Base-by-base conservation (phyloP, 2,888 invertebrate genomes). In the Drosophila nigritarsus region DNA sequence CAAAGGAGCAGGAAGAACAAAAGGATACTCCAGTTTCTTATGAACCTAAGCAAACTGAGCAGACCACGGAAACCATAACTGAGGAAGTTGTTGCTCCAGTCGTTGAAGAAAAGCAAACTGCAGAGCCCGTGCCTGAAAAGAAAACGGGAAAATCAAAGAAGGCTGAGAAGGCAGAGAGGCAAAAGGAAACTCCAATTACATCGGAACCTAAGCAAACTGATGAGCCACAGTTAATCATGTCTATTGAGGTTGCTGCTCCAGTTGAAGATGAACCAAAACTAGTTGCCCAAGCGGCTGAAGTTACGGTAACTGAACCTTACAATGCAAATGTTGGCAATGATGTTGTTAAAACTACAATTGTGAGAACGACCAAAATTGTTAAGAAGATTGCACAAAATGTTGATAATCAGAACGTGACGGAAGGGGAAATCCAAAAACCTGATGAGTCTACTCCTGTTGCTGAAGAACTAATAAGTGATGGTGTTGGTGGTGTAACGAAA, bases 351-450 rank as follows among this genome's bases (percentile, higher is more conserved):
- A 91, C 91, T 24, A 91, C 91, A 36, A 85, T 91, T 72, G 83
- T 87, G 8, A 86, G 92, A 53, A 92, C 92, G 5, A 91, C 91
- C 0, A 91, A 91, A 69, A 91, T 84, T 65, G 86, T 91, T 0
- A 92, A 91, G 64, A 91, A 92, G 62, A 63, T 92, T 20, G 61
- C 87, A 5, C 91, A 91, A 73, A 90, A 86, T 36, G 61, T 62
- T 50, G 90, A 89, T 45, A 78, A 67, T 9, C 69, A 83, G 24
- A 68, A 29, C 20, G 36, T 59, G 29, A 42, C 55, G 6, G 66
- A 72, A 13, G 8, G n/a, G 27, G 72, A 76, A n/a, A 42, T 8
- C 5, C 59, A 54, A 32, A 45, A 64, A 8, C 27, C 56, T 32
- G 48, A 45, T 7, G 48, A 70, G 3, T 29, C 58, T n/a, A 36